These are phyloP conservation scores for Drosophila siamana DNA, from an alignment of 2,888 invertebrate species.

Conservation along the genomic window DNA sequence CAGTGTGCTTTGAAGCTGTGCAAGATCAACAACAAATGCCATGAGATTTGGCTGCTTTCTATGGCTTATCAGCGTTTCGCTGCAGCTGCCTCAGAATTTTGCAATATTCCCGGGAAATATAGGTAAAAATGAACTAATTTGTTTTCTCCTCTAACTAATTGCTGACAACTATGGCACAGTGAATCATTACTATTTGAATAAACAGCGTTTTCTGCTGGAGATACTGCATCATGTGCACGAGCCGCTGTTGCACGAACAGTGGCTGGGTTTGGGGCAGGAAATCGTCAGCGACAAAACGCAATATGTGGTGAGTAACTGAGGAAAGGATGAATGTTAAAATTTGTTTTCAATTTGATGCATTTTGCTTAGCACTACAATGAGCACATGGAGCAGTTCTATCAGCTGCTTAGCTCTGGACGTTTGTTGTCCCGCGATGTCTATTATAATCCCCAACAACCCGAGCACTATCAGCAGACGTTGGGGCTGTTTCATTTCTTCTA, in stretches of 20 bases:
- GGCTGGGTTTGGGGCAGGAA: conserved; percentile 46
- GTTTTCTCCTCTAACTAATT: background rate
- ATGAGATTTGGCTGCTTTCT: conserved; percentile 36
- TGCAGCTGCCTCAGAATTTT: conserved; percentile 9
- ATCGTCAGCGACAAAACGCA: conserved; percentile 55
- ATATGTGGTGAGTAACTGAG: conserved; percentile 47
- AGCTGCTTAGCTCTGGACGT: conserved; percentile 17
- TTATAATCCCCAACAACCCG: conserved; percentile 33
- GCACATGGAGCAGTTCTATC: conserved; percentile 45
- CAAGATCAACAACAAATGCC: conserved; percentile 52
- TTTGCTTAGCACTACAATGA: no score
- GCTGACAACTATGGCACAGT: conserved; percentile 27
- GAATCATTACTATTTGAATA: conserved; percentile 64
- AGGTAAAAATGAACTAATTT: conserved; percentile 25
- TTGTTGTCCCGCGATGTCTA: conserved; percentile 28
- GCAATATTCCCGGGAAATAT: conserved; percentile 33
- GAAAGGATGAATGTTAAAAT: background rate
- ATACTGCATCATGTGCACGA: conserved; percentile 62
- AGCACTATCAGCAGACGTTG: conserved; percentile 47
- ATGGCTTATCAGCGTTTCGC: conserved; percentile 15
- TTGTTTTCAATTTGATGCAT: no score
- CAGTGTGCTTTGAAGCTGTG: conserved; percentile 35
- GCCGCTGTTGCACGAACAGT: conserved; percentile 52
- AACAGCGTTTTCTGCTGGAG: conserved; percentile 63
- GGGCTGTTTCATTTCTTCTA: conserved; percentile 87